Percentiles rank a stretch among this genome's conserved stretches.
Evolutionary conservation across 2,888 invertebrate species (phyloP).

Genomic region (Drosophila mercatorum): DNA sequence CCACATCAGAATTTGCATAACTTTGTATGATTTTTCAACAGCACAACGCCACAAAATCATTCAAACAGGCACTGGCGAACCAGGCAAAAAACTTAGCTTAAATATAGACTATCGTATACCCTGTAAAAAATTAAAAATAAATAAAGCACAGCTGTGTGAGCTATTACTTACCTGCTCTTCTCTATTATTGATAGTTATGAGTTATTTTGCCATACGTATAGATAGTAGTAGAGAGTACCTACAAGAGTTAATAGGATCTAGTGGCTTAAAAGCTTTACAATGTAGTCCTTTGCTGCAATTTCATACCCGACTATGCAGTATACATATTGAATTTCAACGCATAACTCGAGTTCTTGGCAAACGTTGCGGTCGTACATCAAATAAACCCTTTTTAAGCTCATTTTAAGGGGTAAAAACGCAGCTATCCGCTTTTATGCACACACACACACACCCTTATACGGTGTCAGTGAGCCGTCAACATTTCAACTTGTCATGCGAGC

Average conservation of each 20-base stretch:
- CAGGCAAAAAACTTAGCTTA: not conserved
- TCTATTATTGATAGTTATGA: not conserved
- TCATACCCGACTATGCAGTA: not conserved
- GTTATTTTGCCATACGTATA: not conserved
- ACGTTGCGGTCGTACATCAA: not conserved
- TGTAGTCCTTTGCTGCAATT: not conserved
- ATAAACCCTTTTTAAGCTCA: not conserved
- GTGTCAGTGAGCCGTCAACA: slow-evolving; percentile 77
- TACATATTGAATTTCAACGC: slow-evolving; percentile 4
- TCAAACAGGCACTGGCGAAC: slow-evolving; percentile 55
- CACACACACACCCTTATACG: slow-evolving; percentile 35
- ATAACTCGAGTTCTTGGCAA: not conserved
- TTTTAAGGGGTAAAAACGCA: slow-evolving; percentile 24
- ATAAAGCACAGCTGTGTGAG: not conserved
- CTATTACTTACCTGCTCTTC: not conserved
- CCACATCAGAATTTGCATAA: slow-evolving; percentile 75
- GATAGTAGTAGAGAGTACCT: not conserved
- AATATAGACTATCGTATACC: slow-evolving; percentile 3
- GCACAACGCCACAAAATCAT: slow-evolving; percentile 75
- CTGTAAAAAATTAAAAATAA: slow-evolving; percentile 1
- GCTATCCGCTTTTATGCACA: slow-evolving; percentile 34
- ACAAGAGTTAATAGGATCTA: slow-evolving; percentile 3
- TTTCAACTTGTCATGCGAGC: slow-evolving; percentile 76
- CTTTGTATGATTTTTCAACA: slow-evolving; percentile 76
- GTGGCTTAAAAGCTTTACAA: not conserved